A percentile compares a stretch with the other conserved stretches of the same genome.
phyloP scores from a whole-genome alignment of 1,140 invertebrate species.

The Drosophila pectinifera region DNA sequence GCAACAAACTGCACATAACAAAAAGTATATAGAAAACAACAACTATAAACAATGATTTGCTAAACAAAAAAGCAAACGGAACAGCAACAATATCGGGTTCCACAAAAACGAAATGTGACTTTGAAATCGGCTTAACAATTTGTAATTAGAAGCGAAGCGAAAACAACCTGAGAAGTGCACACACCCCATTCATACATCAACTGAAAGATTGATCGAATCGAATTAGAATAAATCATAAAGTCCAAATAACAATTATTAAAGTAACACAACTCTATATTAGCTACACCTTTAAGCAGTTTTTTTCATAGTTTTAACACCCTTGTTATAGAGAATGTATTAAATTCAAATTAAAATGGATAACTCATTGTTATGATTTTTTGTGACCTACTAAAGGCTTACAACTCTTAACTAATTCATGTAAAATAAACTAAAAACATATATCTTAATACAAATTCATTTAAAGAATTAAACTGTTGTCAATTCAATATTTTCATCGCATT shows the following conservation, averaged over 20 bases:
- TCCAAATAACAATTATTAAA: slow-evolving; percentile 15
- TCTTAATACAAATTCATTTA: too few relatives aligned
- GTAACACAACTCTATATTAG: neutral
- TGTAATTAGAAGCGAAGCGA: slow-evolving; percentile 38
- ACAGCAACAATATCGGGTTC: slow-evolving; percentile 5
- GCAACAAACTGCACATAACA: slow-evolving; percentile 37
- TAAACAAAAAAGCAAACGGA: slow-evolving; percentile 18
- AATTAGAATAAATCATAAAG: slow-evolving; percentile 34
- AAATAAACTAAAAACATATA: too few relatives aligned
- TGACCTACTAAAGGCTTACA: too few relatives aligned
- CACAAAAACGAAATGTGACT: slow-evolving; percentile 36
- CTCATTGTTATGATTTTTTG: too few relatives aligned
- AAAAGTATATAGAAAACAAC: slow-evolving; percentile 11
- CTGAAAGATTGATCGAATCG: slow-evolving; percentile 27
- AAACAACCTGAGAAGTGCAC: slow-evolving; percentile 32
- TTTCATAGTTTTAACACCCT: neutral
- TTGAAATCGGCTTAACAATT: slow-evolving; percentile 55
- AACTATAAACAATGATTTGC: slow-evolving; percentile 43
- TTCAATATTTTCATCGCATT: too few relatives aligned
- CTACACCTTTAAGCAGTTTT: neutral
- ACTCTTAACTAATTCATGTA: too few relatives aligned
- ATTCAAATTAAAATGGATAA: too few relatives aligned
- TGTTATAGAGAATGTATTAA: neutral
- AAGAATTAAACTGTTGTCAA: too few relatives aligned
- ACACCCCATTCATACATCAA: slow-evolving; percentile 32